Conservation (phyloP, 2,797 vertebrate genomes). For the Notolepis coatsorum region DNA sequence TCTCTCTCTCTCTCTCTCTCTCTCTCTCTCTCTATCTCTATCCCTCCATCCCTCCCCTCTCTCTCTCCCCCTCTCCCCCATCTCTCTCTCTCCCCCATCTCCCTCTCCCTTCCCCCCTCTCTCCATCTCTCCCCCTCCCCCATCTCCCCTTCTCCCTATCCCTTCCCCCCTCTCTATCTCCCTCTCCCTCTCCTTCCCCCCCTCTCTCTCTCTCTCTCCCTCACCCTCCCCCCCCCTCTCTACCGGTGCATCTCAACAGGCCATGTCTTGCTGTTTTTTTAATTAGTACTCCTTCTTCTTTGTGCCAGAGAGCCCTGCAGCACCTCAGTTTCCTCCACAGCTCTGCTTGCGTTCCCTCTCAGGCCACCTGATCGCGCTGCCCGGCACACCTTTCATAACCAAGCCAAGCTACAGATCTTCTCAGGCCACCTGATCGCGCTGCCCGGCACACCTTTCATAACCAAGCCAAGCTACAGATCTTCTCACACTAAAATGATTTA, state of each 20-base stretch:
- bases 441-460: slow-evolving; percentile 27
- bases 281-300: slow-evolving; percentile 57
- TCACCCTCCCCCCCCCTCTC: slow-evolving; percentile 5
- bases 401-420: slow-evolving; percentile 7
- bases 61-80: slow-evolving; percentile 10
- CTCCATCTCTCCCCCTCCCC: too few relatives aligned
- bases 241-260: slow-evolving; percentile 32
- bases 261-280: slow-evolving; percentile 37
- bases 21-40: too few relatives aligned
- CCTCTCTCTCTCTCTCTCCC: slow-evolving; percentile 3
- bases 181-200: not conserved
- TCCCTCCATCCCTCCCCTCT: too few relatives aligned
- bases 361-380: slow-evolving; percentile 53
- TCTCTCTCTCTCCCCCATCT: not conserved
- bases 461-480: not conserved
- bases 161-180: not conserved
- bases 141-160: not conserved
- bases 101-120: not conserved
- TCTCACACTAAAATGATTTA: not conserved
- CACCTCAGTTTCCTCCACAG: slow-evolving; percentile 48
- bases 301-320: slow-evolving; percentile 45
- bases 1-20: slow-evolving; percentile 1
- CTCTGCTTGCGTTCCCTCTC: slow-evolving; percentile 51
- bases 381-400: slow-evolving; percentile 33
- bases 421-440: too few relatives aligned